A percentile compares a stretch with the other conserved stretches of the same genome.
Evolutionary conservation across 2,113 vertebrate genomes (phyloP).

Genomic region (Labeo rohita): DNA sequence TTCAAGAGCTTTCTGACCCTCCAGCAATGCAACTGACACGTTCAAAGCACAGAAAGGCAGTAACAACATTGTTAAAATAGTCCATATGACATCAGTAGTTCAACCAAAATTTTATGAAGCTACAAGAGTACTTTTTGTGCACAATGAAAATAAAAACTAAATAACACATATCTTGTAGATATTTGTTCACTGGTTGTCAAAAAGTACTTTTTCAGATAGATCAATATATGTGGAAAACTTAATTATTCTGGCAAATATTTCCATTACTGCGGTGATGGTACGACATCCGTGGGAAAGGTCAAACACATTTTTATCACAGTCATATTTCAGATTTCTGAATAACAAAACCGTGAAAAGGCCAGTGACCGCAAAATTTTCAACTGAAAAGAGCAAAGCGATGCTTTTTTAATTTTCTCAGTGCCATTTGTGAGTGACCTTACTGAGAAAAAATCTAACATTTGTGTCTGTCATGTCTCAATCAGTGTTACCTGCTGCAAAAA

Average conservation of each 20-base stretch:
- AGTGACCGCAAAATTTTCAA: slow-evolving; percentile 13
- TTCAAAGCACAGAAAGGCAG: no score
- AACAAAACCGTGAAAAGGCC: slow-evolving; percentile 27
- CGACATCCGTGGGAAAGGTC: slow-evolving; percentile 21
- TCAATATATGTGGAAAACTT: neutral
- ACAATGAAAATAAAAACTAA: no score
- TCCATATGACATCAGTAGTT: no score
- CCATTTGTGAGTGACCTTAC: slow-evolving; percentile 6
- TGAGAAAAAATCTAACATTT: neutral
- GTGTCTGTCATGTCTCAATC: slow-evolving; percentile 2
- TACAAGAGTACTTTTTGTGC: no score
- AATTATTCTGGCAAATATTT: neutral
- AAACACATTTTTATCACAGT: neutral
- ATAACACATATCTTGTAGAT: neutral
- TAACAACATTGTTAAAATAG: no score
- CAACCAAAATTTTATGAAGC: no score
- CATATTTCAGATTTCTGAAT: neutral
- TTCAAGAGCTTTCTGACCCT: no score
- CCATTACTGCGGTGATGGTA: neutral
- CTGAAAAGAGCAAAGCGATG: slow-evolving; percentile 27
- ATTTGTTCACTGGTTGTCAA: neutral
- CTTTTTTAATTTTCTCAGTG: neutral
- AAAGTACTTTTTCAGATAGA: neutral
- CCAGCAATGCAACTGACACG: no score
- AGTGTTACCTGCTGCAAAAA: neutral